Evolutionary conservation across 2,888 invertebrate genomes (phyloP).

Genomic region (Physocephala rufipes): DNA sequence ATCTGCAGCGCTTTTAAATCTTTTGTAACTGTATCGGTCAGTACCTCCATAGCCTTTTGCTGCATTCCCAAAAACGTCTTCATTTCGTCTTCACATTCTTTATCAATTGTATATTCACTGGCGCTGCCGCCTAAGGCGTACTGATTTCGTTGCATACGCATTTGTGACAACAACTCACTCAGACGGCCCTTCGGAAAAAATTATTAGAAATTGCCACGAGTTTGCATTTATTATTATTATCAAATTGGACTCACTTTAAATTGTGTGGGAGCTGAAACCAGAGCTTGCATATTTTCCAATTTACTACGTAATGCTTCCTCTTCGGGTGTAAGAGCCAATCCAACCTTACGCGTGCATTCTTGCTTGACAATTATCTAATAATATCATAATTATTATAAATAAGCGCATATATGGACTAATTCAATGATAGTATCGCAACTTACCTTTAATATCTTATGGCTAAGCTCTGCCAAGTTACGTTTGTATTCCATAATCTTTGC

Average conservation of each 20-base stretch:
- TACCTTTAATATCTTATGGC: constrained; percentile 86
- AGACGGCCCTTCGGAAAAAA: constrained; percentile 77
- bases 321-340: constrained; percentile 85
- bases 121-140: constrained; percentile 70
- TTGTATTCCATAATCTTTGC: constrained; percentile 85
- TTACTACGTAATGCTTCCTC: constrained; percentile 90
- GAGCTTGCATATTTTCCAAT: constrained; percentile 84
- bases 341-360: constrained; percentile 87
- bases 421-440: background rate
- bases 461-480: constrained; percentile 80
- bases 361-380: constrained; percentile 84
- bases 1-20: constrained; percentile 82
- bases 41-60: constrained; percentile 87
- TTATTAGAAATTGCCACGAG: background rate
- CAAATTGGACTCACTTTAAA: constrained; percentile 74
- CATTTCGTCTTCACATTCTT: constrained; percentile 75
- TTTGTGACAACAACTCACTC: constrained; percentile 89
- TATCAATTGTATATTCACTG: constrained; percentile 83
- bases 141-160: constrained; percentile 77
- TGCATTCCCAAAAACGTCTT: constrained; percentile 84
- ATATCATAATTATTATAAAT: constrained; percentile 38
- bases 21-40: constrained; percentile 83
- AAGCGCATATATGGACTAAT: too few species aligned
- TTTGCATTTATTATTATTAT: background rate
- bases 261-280: constrained; percentile 90